These are phyloP conservation scores for Sylvicola cinctus DNA, from an alignment of 2,888 invertebrate species.

Conservation along the genomic window DNA sequence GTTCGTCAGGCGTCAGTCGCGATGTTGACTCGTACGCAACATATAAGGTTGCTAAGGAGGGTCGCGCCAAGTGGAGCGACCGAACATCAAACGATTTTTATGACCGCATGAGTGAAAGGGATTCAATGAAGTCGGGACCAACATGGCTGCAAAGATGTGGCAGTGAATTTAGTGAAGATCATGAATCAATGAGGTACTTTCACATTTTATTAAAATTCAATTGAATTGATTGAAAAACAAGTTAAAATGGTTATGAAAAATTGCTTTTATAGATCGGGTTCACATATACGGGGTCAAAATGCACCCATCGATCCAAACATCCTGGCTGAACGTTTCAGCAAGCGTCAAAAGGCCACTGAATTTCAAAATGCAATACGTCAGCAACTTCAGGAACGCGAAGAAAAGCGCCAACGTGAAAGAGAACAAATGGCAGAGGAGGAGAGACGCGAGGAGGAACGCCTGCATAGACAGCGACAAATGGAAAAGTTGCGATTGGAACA, in stretches of 20 bases:
- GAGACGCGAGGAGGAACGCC: constrained; percentile 54
- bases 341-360: constrained; percentile 63
- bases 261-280: constrained; percentile 29
- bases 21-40: constrained; percentile 16
- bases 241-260: no score
- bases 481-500: constrained; percentile 46
- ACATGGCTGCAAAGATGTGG: no score
- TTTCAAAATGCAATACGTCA: constrained; percentile 69
- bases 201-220: no score
- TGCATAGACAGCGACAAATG: constrained; percentile 50
- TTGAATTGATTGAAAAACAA: no score
- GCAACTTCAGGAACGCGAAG: constrained; percentile 68
- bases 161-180: no score
- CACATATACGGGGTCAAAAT: constrained; percentile 70
- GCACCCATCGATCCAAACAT: constrained; percentile 60
- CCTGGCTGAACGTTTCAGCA: constrained; percentile 59
- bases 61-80: constrained; percentile 54
- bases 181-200: no score
- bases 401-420: constrained; percentile 51
- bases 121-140: no score
- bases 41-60: constrained; percentile 21
- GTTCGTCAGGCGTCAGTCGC: constrained; percentile 13
- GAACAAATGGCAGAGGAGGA: constrained; percentile 57
- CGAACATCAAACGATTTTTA: constrained; percentile 44
- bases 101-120: constrained; percentile 27